phyloP scores from a whole-genome alignment of 2,113 vertebrate genomes.

The Antechinus stuartii region DNA sequence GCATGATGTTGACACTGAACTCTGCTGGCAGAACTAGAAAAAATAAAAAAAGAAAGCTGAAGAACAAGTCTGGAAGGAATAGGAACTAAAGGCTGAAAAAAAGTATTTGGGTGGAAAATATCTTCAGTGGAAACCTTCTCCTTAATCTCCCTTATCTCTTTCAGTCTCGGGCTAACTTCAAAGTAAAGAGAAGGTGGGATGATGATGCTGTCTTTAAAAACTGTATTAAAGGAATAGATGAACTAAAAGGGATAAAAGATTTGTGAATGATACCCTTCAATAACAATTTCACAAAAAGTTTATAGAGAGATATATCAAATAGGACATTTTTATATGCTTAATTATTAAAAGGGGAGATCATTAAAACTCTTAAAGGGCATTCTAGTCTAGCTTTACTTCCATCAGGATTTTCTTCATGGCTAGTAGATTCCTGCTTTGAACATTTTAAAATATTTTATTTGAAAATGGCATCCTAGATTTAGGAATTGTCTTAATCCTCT shows the following conservation, averaged over 20 bases:
- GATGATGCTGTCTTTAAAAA: conserved; percentile 99
- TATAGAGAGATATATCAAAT: conserved; percentile 99
- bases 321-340: conserved; percentile 82
- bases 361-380: conserved; percentile 42
- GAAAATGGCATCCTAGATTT: conserved; percentile 38
- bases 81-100: conserved; percentile 98
- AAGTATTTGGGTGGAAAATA: conserved; percentile 99
- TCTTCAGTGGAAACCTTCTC: conserved; percentile 96
- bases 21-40: too few relatives aligned
- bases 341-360: conserved; percentile 55
- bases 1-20: too few relatives aligned
- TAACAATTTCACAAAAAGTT: conserved; percentile 95
- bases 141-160: conserved; percentile 94
- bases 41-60: too few relatives aligned
- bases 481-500: conserved; percentile 62
- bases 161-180: conserved; percentile 90
- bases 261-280: conserved; percentile 96
- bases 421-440: conserved; percentile 47
- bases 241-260: conserved; percentile 97
- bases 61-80: conserved; percentile 85
- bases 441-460: conserved; percentile 59
- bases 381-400: neutral
- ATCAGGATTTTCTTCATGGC: conserved; percentile 17
- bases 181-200: conserved; percentile 98
- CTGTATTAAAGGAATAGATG: conserved; percentile 97